These are phyloP conservation scores for Megalops atlanticus DNA, from an alignment of 2,113 vertebrate species.

Conservation along the genomic window DNA sequence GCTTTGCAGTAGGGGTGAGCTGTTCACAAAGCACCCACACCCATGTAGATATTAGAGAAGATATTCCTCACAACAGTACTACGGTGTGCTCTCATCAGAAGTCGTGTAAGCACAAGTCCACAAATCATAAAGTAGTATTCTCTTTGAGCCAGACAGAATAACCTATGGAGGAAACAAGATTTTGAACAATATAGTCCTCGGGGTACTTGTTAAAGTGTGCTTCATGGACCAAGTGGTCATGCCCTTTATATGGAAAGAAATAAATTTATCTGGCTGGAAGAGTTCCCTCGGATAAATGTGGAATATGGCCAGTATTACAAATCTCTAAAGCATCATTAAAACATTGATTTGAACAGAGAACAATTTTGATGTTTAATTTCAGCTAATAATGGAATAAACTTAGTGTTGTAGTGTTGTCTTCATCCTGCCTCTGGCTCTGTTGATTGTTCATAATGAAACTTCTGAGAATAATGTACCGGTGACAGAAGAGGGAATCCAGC, in stretches of 20 bases:
- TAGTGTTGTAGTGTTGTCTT: background rate
- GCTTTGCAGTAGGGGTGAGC: no score
- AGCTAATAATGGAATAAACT: background rate
- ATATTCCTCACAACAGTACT: background rate
- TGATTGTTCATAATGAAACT: conserved; percentile 42
- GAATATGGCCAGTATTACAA: background rate
- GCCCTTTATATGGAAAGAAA: background rate
- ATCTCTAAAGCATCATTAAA: background rate
- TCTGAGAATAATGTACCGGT: conserved; percentile 46
- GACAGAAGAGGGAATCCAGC: conserved; percentile 44
- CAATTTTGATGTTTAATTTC: no score
- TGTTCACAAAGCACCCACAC: no score
- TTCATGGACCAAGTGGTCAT: background rate
- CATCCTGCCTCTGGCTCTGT: background rate
- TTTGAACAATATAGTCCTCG: background rate
- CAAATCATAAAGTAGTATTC: background rate
- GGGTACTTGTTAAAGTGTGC: background rate
- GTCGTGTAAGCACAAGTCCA: background rate
- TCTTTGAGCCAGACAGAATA: conserved; percentile 4
- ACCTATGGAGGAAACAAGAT: background rate
- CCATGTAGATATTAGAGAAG: no score
- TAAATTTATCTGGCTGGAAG: background rate
- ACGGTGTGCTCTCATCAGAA: conserved; percentile 2
- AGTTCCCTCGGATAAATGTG: background rate
- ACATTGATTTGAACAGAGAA: background rate